Percentiles rank a stretch among this genome's conserved stretches.
These are phyloP conservation scores for Agapostemon virescens DNA, from an alignment of 2,888 invertebrate species.

Conservation along the genomic window DNA sequence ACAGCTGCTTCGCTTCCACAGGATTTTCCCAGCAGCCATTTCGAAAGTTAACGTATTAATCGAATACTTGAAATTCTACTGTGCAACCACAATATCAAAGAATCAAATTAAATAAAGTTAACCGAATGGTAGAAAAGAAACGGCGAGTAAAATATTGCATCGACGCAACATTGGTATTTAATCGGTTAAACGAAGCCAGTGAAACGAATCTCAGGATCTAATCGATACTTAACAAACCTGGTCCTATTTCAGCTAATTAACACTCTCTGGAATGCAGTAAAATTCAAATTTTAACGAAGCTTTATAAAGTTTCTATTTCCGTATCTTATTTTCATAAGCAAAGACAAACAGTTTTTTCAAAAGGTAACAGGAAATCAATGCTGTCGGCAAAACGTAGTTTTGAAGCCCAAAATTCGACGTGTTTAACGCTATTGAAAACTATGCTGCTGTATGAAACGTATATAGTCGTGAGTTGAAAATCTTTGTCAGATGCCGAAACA, in stretches of 20 bases:
- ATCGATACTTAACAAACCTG: slow-evolving; percentile 2
- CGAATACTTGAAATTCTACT: not conserved
- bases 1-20: too few relatives aligned
- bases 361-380: too few relatives aligned
- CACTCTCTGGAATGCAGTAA: not conserved
- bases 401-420: too few relatives aligned
- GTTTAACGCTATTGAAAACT: too few relatives aligned
- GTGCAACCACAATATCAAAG: not conserved
- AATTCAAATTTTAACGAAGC: slow-evolving; percentile 4
- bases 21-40: too few relatives aligned
- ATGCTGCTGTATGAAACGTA: too few relatives aligned
- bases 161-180: slow-evolving; percentile 5
- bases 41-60: not conserved
- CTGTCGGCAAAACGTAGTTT: too few relatives aligned
- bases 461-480: too few relatives aligned
- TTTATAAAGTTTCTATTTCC: not conserved
- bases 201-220: slow-evolving; percentile 5
- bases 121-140: not conserved
- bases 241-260: not conserved
- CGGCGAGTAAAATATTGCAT: not conserved
- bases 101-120: not conserved
- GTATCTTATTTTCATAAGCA: not conserved
- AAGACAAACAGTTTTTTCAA: too few relatives aligned
- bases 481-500: too few relatives aligned
- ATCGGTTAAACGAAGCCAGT: not conserved